Conservation (phyloP, 2,797 vertebrate species). For the Sebastes vulpes region DNA sequence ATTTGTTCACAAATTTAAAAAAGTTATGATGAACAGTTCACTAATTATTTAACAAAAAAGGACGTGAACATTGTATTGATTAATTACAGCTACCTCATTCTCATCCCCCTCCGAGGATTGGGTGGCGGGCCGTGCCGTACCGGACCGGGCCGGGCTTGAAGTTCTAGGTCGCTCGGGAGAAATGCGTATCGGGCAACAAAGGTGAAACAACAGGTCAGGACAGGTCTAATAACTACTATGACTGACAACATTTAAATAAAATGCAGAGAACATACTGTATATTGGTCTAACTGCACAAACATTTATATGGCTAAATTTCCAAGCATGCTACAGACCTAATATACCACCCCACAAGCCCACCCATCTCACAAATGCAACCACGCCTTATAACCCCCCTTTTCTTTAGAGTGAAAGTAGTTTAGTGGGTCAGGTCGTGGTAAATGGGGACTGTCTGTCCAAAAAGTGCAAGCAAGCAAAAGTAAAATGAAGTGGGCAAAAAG, state of each 20-base stretch:
- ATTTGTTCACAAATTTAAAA: too few species aligned
- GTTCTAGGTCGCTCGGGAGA: too few species aligned
- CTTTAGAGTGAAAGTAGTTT: slow-evolving; percentile 6
- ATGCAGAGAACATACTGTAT: not conserved
- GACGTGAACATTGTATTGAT: too few species aligned
- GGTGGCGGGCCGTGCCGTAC: too few species aligned
- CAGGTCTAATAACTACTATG: not conserved
- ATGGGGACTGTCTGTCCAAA: not conserved
- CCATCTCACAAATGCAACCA: not conserved
- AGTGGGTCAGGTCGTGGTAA: slow-evolving; percentile 35
- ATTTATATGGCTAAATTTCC: not conserved
- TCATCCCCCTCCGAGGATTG: too few species aligned
- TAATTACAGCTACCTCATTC: fast-evolving
- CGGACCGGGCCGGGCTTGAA: too few species aligned
- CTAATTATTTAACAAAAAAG: too few species aligned
- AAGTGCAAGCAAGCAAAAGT: not conserved
- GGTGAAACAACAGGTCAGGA: too few species aligned
- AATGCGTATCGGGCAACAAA: too few species aligned
- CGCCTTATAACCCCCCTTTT: slow-evolving; percentile 1
- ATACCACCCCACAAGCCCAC: not conserved
- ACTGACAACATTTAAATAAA: not conserved
- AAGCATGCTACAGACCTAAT: not conserved
- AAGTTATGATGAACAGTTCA: too few species aligned
- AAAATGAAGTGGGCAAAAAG: slow-evolving; percentile 1
- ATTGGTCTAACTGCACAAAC: not conserved